phyloP scores from a whole-genome alignment of 2,888 invertebrate species.

The Phalera bucephala region DNA sequence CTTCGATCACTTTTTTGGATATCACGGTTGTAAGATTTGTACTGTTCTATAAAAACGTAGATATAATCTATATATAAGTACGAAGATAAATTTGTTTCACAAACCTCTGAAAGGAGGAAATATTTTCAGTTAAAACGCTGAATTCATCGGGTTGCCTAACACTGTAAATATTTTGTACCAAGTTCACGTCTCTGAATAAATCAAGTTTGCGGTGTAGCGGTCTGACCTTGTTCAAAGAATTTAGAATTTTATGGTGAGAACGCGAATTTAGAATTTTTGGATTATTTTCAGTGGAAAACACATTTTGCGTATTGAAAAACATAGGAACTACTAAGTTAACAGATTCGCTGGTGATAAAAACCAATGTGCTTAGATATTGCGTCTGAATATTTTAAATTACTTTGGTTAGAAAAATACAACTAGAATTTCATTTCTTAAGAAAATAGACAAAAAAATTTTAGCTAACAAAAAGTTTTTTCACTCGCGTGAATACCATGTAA shows the following conservation, averaged over 20 bases:
- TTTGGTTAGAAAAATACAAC: background rate
- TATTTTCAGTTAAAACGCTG: too few species aligned
- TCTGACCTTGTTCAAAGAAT: slow-evolving; percentile 17
- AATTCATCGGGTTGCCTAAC: slow-evolving; percentile 23
- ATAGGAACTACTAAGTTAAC: background rate
- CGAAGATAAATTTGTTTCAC: background rate
- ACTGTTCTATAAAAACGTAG: too few species aligned
- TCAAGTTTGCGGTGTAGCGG: too few species aligned
- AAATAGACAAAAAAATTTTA: too few species aligned
- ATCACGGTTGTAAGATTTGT: too few species aligned
- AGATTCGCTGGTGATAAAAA: background rate
- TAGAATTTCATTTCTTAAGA: background rate
- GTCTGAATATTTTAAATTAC: background rate
- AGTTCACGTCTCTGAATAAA: too few species aligned
- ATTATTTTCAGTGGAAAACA: background rate
- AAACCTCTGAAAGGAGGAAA: too few species aligned
- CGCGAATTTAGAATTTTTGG: background rate
- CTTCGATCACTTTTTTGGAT: too few species aligned
- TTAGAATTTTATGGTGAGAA: slow-evolving; percentile 7
- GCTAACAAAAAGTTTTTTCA: background rate
- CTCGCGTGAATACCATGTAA: too few species aligned
- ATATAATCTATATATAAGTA: background rate
- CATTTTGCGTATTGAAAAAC: background rate
- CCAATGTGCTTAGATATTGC: background rate
- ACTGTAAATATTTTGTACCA: too few species aligned